A percentile compares a stretch with the other conserved stretches of the same genome.
Evolutionary conservation across 2,888 invertebrate species (phyloP).

Genomic region (Steinernema scapterisci): DNA sequence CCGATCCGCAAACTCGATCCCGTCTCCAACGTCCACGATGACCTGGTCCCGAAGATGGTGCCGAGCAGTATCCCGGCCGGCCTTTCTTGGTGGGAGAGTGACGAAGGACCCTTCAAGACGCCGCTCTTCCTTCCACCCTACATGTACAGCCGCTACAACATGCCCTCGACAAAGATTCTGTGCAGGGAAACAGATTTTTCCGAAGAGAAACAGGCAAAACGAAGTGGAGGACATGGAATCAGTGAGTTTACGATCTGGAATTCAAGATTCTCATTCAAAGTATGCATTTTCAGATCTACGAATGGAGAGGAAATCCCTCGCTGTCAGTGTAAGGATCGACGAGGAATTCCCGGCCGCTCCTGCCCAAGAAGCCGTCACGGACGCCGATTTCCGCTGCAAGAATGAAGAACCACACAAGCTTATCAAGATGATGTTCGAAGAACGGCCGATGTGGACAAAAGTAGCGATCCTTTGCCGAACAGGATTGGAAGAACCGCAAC

Average conservation of each 20-base stretch:
- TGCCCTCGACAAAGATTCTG: constrained; percentile 56
- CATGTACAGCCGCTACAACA: constrained; percentile 60
- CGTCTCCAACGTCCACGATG: constrained; percentile 37
- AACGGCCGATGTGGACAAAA: constrained; percentile 87
- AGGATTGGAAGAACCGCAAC: constrained; percentile 56
- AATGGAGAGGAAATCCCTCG: constrained; percentile 59
- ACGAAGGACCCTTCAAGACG: constrained; percentile 36
- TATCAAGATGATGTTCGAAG: constrained; percentile 76
- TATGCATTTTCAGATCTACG: constrained; percentile 57
- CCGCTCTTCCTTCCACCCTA: constrained; percentile 62
- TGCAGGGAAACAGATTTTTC: constrained; percentile 52
- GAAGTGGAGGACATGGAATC: constrained; percentile 54
- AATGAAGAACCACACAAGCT: constrained; percentile 56
- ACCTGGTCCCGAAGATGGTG: constrained; percentile 45
- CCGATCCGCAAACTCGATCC: constrained; percentile 73
- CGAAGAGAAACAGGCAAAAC: constrained; percentile 22
- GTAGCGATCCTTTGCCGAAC: constrained; percentile 74
- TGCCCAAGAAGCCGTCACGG: constrained; percentile 53
- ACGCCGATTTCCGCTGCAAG: constrained; percentile 57
- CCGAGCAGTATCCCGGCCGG: constrained; percentile 49
- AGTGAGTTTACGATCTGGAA: constrained; percentile 43
- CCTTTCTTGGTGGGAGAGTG: constrained; percentile 53
- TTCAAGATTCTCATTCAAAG: not conserved
- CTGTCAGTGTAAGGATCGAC: constrained; percentile 57
- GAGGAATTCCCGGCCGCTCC: constrained; percentile 60